Evolutionary conservation across 2,113 vertebrate species (phyloP).

Genomic region (Syngnathoides biaculeatus): DNA sequence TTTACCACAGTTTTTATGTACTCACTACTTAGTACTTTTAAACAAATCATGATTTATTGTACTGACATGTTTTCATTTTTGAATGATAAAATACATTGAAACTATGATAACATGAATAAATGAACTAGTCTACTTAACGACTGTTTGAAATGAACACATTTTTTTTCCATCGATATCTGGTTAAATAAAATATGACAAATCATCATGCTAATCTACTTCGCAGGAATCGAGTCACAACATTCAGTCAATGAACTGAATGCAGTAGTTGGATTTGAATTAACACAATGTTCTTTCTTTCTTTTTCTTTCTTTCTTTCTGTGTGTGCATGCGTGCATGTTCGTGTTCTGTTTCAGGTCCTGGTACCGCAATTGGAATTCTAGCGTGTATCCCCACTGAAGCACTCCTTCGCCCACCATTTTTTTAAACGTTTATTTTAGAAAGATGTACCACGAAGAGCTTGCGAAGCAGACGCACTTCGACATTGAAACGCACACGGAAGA

Average conservation of each 20-base stretch:
- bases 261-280: neutral
- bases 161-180: neutral
- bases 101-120: no score
- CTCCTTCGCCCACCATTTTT: slow-evolving; percentile 26
- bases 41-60: no score
- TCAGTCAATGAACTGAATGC: neutral
- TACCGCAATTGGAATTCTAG: slow-evolving; percentile 69
- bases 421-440: slow-evolving; percentile 19
- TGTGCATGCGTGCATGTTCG: no score
- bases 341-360: slow-evolving; percentile 59
- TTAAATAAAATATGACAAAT: neutral
- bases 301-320: no score
- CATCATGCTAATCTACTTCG: neutral
- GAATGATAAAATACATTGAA: no score
- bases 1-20: no score
- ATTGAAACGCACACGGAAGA: neutral
- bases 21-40: no score
- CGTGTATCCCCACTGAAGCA: slow-evolving; percentile 67
- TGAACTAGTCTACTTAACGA: no score
- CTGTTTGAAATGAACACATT: no score
- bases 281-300: neutral
- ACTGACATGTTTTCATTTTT: no score
- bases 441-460: slow-evolving; percentile 18
- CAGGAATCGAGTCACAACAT: neutral
- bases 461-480: neutral